Evolutionary conservation across 1,140 invertebrate species (phyloP).

Genomic region (Portunus trituberculatus): DNA sequence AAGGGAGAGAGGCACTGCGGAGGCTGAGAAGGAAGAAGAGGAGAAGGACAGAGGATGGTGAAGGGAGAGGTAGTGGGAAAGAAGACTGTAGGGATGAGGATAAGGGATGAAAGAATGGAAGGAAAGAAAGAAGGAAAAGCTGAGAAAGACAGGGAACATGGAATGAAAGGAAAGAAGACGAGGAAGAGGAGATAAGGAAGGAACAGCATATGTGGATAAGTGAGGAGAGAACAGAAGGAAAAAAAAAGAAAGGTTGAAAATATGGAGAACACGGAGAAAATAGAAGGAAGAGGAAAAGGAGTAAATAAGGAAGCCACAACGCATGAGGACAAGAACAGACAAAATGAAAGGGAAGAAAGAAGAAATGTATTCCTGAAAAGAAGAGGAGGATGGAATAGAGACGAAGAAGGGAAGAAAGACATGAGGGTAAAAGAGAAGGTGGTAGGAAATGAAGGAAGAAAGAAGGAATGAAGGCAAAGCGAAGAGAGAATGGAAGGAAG

Average conservation of each 20-base stretch:
- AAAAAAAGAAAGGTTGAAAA: background rate
- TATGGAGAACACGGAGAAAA: background rate
- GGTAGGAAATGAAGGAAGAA: background rate
- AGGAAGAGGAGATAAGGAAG: background rate
- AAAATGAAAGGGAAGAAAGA: no score
- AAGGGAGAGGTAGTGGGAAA: background rate
- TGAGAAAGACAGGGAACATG: background rate
- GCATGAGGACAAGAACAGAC: no score
- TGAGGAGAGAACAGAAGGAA: background rate
- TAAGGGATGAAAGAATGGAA: background rate
- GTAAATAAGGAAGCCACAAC: background rate
- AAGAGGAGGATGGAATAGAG: background rate
- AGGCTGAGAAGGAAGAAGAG: background rate
- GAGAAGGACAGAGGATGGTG: background rate
- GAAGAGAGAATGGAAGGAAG: background rate
- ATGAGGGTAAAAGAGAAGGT: background rate
- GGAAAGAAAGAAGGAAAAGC: background rate
- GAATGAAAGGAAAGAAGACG: background rate
- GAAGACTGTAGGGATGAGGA: background rate
- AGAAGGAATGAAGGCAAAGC: background rate
- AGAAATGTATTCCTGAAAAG: background rate
- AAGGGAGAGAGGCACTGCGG: background rate
- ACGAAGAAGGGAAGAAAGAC: background rate
- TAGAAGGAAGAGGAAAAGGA: background rate
- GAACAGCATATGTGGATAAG: background rate